Evolutionary conservation across 2,888 invertebrate species (phyloP).

Genomic region (Xestoiulus laeticollis): DNA sequence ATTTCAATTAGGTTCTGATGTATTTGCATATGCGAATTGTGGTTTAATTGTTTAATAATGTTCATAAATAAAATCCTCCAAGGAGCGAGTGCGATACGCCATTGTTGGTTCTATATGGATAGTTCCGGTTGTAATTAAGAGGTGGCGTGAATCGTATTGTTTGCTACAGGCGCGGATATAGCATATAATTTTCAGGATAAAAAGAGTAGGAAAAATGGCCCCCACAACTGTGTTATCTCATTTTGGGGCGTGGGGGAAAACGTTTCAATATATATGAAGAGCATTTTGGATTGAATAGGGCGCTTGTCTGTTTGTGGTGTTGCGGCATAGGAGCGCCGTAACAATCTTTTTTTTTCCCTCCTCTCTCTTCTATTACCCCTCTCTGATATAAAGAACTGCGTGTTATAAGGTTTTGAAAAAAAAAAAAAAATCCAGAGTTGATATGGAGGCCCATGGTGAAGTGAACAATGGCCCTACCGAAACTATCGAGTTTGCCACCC

Average conservation of each 20-base stretch:
- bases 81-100: not conserved
- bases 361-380: not conserved
- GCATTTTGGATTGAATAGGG: not conserved
- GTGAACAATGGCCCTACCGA: slow-evolving; percentile 7
- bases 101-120: not conserved
- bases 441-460: slow-evolving; percentile 6
- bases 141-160: not conserved
- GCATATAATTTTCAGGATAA: slow-evolving; percentile 10
- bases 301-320: slow-evolving; percentile 2
- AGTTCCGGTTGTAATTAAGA: slow-evolving; percentile 41
- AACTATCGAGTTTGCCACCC: slow-evolving; percentile 43
- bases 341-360: not conserved
- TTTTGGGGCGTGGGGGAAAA: not conserved
- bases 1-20: not conserved
- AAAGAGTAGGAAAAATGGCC: not conserved
- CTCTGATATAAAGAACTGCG: not conserved
- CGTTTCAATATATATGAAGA: not conserved
- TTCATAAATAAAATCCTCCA: slow-evolving; percentile 1
- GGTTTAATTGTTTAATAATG: slow-evolving; percentile 30
- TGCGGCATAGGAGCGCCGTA: not conserved
- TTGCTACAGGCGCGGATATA: not conserved
- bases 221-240: not conserved
- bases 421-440: not conserved
- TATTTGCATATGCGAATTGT: slow-evolving; percentile 4
- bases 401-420: slow-evolving; percentile 31